Conservation (phyloP, 2,113 vertebrate species). For the Hydrolagus affinis region DNA sequence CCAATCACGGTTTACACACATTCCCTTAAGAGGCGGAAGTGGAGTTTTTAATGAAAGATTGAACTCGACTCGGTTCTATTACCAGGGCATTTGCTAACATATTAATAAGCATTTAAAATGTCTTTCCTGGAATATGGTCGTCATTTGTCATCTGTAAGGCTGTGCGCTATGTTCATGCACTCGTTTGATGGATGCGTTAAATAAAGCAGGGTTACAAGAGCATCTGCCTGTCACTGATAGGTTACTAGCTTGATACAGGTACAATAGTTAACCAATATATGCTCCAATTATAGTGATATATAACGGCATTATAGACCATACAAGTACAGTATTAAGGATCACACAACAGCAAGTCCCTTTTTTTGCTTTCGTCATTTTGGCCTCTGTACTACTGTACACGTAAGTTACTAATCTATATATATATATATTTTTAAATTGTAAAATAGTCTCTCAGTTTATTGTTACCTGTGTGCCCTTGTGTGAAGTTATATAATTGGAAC, state of each 20-base stretch:
- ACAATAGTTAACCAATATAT: background rate
- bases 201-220: background rate
- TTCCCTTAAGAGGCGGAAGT: background rate
- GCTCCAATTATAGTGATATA: background rate
- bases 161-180: background rate
- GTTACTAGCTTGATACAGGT: background rate
- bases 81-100: slow-evolving; percentile 8
- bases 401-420: too few relatives aligned
- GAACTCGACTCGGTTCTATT: slow-evolving; percentile 6
- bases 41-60: slow-evolving; percentile 6
- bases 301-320: background rate
- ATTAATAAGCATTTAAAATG: slow-evolving; percentile 24
- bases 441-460: background rate
- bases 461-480: background rate
- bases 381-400: background rate
- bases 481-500: background rate
- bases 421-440: too few relatives aligned
- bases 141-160: slow-evolving; percentile 4
- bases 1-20: background rate
- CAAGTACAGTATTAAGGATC: background rate
- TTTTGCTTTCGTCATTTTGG: background rate
- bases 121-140: background rate
- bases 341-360: background rate
- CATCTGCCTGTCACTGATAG: slow-evolving; percentile 23
- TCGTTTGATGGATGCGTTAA: background rate